phyloP scores from a whole-genome alignment of 2,888 invertebrate genomes.

The Pelosia muscerda region DNA sequence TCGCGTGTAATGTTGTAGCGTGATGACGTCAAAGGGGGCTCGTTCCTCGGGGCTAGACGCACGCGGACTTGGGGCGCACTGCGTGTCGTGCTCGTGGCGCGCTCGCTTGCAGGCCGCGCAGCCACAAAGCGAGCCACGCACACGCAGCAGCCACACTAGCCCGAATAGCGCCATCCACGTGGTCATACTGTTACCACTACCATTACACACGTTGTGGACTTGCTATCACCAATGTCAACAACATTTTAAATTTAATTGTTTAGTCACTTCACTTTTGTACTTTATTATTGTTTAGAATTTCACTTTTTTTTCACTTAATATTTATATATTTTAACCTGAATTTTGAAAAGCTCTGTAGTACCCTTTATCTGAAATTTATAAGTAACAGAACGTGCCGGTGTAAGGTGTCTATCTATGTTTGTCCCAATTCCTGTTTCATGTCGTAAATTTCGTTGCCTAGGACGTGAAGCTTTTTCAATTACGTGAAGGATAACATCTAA shows the following conservation, averaged over 20 bases:
- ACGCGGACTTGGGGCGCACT: constrained; percentile 64
- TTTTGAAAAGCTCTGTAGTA: constrained; percentile 22
- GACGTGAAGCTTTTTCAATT: constrained; percentile 2
- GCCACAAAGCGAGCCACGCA: constrained; percentile 92
- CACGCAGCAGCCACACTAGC: constrained; percentile 94
- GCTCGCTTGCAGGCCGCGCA: constrained; percentile 90
- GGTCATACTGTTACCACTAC: constrained; percentile 80
- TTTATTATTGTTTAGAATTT: not conserved
- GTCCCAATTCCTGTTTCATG: not conserved
- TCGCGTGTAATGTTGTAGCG: constrained; percentile 79
- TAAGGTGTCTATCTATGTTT: no score
- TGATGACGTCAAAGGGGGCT: constrained; percentile 80
- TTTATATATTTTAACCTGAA: constrained; percentile 8
- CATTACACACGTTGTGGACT: constrained; percentile 64
- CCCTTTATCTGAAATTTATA: constrained; percentile 4
- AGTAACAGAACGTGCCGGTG: not conserved
- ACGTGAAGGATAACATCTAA: not conserved
- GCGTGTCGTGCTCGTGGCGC: constrained; percentile 69
- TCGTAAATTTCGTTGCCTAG: not conserved
- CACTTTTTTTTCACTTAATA: not conserved
- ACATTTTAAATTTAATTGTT: constrained; percentile 16
- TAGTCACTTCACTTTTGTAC: constrained; percentile 25
- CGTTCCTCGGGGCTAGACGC: constrained; percentile 66
- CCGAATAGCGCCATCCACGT: constrained; percentile 94
- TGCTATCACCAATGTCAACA: constrained; percentile 14